These are phyloP conservation scores for Stenchaetothrips biformis DNA, from an alignment of 2,888 invertebrate species.

Conservation along the genomic window DNA sequence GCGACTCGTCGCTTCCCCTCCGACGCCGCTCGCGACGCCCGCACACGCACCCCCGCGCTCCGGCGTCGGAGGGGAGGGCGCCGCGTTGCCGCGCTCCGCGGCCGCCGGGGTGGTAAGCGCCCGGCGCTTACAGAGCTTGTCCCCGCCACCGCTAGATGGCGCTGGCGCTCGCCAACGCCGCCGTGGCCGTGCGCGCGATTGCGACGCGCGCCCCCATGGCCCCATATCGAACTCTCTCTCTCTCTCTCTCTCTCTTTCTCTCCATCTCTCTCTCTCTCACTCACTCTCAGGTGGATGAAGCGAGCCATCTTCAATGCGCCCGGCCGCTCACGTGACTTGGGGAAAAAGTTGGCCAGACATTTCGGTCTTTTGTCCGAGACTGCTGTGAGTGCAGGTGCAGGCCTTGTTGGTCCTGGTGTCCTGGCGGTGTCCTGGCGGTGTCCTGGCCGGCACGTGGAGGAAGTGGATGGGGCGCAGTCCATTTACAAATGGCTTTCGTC, in stretches of 20 bases:
- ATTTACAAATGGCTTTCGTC: slow-evolving; percentile 25
- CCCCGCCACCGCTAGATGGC: slow-evolving; percentile 1
- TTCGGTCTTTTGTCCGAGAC: background rate
- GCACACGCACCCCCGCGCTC: no score
- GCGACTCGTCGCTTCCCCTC: background rate
- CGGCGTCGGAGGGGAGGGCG: no score
- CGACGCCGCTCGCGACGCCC: background rate
- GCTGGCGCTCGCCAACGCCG: background rate
- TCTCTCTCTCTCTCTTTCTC: background rate
- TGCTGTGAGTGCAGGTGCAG: no score
- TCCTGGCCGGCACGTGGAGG: background rate
- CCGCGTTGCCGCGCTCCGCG: no score
- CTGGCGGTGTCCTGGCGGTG: background rate
- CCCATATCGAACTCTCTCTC: background rate
- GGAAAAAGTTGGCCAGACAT: background rate
- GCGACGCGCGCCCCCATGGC: no score
- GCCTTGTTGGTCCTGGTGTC: background rate
- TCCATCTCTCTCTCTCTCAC: no score
- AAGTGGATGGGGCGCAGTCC: background rate
- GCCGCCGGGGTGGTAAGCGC: no score
- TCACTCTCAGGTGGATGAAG: background rate
- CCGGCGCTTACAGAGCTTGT: background rate
- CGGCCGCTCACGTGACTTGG: background rate
- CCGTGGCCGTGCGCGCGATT: background rate
- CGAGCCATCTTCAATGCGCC: background rate